phyloP scores from a whole-genome alignment of 1,140 invertebrate species.

The Meloidogyne exigua region DNA sequence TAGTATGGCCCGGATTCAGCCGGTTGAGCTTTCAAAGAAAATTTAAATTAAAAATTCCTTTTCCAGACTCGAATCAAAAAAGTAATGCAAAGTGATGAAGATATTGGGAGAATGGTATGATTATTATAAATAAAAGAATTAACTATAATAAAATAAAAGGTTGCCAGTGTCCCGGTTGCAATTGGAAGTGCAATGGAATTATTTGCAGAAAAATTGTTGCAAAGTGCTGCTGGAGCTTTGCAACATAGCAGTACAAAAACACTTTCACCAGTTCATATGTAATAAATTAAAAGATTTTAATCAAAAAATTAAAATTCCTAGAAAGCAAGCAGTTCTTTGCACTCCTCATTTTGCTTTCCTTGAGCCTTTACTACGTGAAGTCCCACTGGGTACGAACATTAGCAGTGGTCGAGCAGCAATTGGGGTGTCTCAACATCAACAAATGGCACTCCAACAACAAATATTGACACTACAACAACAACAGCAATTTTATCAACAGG shows the following conservation, averaged over 20 bases:
- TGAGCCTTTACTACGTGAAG: conserved; percentile 44
- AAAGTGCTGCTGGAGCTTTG: conserved; percentile 41
- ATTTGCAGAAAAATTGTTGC: conserved; percentile 60
- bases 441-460: background rate
- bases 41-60: conserved; percentile 18
- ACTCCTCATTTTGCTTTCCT: conserved; percentile 53
- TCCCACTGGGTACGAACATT: conserved; percentile 28
- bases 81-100: conserved; percentile 63
- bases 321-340: conserved; percentile 43
- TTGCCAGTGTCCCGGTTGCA: conserved; percentile 61
- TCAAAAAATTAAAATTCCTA: conserved; percentile 23
- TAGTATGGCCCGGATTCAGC: conserved; percentile 60
- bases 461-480: background rate
- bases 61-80: conserved; percentile 60
- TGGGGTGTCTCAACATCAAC: background rate
- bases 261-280: conserved; percentile 58
- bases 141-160: background rate
- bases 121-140: background rate
- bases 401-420: background rate
- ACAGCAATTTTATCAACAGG: conserved; percentile 1
- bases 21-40: conserved; percentile 40
- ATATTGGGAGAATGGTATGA: conserved; percentile 60
- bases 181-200: conserved; percentile 63
- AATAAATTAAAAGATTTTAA: conserved; percentile 28
- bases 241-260: conserved; percentile 45